These are phyloP conservation scores for Acanthoscelides obtectus DNA, from an alignment of 2,888 invertebrate species.

Conservation along the genomic window DNA sequence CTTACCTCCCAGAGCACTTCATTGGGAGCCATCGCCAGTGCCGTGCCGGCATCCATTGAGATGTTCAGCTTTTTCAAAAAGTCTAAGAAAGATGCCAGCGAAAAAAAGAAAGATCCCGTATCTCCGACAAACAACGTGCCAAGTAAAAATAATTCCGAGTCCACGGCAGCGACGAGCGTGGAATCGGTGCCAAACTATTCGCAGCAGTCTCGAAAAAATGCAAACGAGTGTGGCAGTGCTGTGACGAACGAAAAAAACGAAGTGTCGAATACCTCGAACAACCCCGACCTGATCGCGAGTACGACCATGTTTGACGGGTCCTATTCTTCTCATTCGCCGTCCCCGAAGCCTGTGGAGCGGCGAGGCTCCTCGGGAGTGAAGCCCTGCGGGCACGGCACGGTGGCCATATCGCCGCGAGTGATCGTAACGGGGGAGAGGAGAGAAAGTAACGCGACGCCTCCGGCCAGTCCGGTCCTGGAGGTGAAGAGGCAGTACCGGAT, in stretches of 20 bases:
- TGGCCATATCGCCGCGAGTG: conserved; percentile 40
- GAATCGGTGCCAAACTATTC: conserved; percentile 30
- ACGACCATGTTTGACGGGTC: conserved; percentile 10
- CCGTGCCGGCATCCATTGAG: neutral
- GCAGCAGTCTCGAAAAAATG: conserved; percentile 34
- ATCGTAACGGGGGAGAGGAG: conserved; percentile 28
- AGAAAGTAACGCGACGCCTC: conserved; percentile 33
- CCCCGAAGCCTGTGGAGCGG: conserved; percentile 12
- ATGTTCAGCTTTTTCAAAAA: conserved; percentile 43
- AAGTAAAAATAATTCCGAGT: conserved; percentile 39
- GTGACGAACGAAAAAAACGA: conserved; percentile 34
- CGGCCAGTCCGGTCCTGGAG: conserved; percentile 39
- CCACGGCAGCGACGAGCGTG: conserved; percentile 20
- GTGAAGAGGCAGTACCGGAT: conserved; percentile 28
- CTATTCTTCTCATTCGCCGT: conserved; percentile 6
- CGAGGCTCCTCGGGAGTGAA: conserved; percentile 31
- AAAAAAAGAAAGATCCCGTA: conserved; percentile 23
- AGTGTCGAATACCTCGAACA: conserved; percentile 25
- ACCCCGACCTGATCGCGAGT: conserved; percentile 18
- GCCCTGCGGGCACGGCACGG: conserved; percentile 45
- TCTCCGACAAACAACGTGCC: neutral
- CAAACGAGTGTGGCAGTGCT: conserved; percentile 28
- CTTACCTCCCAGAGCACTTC: too few relatives aligned
- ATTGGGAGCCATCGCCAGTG: neutral
- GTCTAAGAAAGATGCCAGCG: conserved; percentile 36